Conservation (phyloP, 2,797 vertebrate genomes). For the Spatula versicolor region DNA sequence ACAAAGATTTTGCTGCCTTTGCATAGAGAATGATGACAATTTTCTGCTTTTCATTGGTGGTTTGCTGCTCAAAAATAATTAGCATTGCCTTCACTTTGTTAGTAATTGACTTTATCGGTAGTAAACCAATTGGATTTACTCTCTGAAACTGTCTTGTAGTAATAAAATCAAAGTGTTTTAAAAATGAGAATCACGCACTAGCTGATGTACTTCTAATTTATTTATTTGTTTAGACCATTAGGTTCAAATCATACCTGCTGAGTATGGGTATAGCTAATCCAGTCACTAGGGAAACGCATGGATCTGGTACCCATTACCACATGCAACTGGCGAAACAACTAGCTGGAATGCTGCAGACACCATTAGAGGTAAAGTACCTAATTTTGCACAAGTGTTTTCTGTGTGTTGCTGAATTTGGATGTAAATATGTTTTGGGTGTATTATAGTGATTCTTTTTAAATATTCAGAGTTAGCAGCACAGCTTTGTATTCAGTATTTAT, state of each 20-base stretch:
- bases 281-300: slow-evolving; percentile 93
- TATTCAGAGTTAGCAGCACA: background rate
- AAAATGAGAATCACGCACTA: background rate
- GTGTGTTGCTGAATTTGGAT: background rate
- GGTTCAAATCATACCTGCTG: slow-evolving; percentile 96
- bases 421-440: background rate
- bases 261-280: slow-evolving; percentile 99
- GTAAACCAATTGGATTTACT: background rate
- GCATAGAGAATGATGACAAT: background rate
- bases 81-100: background rate
- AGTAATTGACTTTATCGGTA: background rate
- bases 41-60: too few relatives aligned
- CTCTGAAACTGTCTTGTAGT: background rate
- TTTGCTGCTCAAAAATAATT: too few relatives aligned
- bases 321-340: slow-evolving; percentile 95
- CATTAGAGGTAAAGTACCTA: slow-evolving; percentile 85
- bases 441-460: background rate
- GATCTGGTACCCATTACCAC: slow-evolving; percentile 96
- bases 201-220: background rate
- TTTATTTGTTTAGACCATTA: slow-evolving; percentile 84
- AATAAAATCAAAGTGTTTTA: background rate
- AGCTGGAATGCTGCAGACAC: slow-evolving; percentile 90
- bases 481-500: background rate
- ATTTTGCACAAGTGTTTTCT: background rate
- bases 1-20: background rate